Percentiles rank a stretch among this genome's conserved stretches.
Evolutionary conservation across 2,888 invertebrate species (phyloP).

Genomic region (Bombyx huttoni): DNA sequence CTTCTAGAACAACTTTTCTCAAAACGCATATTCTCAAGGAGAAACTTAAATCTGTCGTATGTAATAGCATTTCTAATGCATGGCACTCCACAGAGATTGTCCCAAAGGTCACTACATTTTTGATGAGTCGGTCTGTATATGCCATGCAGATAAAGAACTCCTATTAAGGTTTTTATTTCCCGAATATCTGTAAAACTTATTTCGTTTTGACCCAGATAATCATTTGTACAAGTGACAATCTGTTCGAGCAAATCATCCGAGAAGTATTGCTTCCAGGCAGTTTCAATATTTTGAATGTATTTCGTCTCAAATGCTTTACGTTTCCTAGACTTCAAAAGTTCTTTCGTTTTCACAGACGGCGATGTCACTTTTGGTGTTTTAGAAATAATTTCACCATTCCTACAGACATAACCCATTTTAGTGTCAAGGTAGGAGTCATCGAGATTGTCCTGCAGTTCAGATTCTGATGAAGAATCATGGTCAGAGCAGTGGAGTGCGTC

Average conservation of each 20-base stretch:
- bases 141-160: slow-evolving; percentile 55
- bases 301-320: slow-evolving; percentile 20
- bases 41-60: slow-evolving; percentile 45
- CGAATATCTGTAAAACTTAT: slow-evolving; percentile 15
- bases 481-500: slow-evolving; percentile 51
- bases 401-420: slow-evolving; percentile 42
- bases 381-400: slow-evolving; percentile 31
- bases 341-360: slow-evolving; percentile 19
- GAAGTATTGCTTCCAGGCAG: slow-evolving; percentile 53
- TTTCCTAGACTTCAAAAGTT: slow-evolving; percentile 28
- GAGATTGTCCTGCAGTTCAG: slow-evolving; percentile 37
- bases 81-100: slow-evolving; percentile 35
- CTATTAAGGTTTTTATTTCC: slow-evolving; percentile 55
- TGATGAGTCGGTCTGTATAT: slow-evolving; percentile 54
- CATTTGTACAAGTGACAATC: slow-evolving; percentile 53
- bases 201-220: slow-evolving; percentile 32
- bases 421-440: slow-evolving; percentile 33
- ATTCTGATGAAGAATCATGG: slow-evolving; percentile 54
- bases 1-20: slow-evolving; percentile 30
- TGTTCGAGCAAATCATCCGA: slow-evolving; percentile 52
- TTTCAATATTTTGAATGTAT: slow-evolving; percentile 34
- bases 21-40: slow-evolving; percentile 48
- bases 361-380: slow-evolving; percentile 30
- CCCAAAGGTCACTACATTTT: slow-evolving; percentile 50
- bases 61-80: slow-evolving; percentile 45